These are phyloP conservation scores for Vanessa cardui DNA, from an alignment of 2,888 invertebrate species.

Conservation along the genomic window DNA sequence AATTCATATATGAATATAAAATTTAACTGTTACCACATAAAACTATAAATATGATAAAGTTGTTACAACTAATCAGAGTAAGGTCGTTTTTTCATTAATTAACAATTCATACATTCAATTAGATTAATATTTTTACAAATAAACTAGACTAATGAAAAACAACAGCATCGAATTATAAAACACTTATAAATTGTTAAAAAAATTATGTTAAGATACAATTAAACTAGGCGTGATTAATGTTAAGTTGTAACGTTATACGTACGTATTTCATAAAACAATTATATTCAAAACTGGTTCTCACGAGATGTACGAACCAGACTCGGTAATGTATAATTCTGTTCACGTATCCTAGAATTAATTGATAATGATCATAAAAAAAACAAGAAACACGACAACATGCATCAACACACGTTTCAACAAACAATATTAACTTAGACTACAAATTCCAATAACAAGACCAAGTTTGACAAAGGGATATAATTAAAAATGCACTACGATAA, in stretches of 20 bases:
- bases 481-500: too few relatives aligned
- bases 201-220: neutral
- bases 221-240: slow-evolving; percentile 9
- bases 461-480: neutral
- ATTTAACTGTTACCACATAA: too few relatives aligned
- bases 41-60: neutral
- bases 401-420: neutral
- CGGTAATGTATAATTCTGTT: slow-evolving; percentile 24
- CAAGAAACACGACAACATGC: slow-evolving; percentile 11
- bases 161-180: neutral
- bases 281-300: slow-evolving; percentile 48
- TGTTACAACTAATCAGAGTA: too few relatives aligned
- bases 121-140: neutral
- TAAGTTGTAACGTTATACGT: slow-evolving; percentile 35
- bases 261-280: slow-evolving; percentile 43
- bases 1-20: neutral
- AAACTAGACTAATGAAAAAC: neutral
- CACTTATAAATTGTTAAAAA: neutral
- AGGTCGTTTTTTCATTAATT: neutral
- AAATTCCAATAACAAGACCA: neutral
- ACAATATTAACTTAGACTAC: neutral
- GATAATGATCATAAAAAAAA: slow-evolving; percentile 15
- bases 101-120: neutral
- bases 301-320: slow-evolving; percentile 36
- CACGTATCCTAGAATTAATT: slow-evolving; percentile 22